Evolutionary conservation across 2,888 invertebrate genomes (phyloP), one percentile per base, ranked within the genome.

Genomic region (Blera fallax): DNA sequence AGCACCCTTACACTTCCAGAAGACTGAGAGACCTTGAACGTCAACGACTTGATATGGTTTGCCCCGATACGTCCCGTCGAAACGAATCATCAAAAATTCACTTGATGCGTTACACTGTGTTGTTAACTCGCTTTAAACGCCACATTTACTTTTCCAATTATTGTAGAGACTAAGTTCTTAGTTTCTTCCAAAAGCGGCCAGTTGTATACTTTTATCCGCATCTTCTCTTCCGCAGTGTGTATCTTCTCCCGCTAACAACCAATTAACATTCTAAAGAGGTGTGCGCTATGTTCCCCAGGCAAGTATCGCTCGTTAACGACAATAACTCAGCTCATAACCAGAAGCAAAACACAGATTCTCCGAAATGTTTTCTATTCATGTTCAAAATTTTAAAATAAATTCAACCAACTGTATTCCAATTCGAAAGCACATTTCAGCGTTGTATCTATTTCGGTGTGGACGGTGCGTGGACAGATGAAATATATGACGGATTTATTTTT

Each of bases 401-500:
- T 7, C 32, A 54, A 52, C 29, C 21, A 21, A 24, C 14, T 7
- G n/a, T 48, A 21, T 24, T 62, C 60, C 7, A 50, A 52, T 54
- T 45, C 29, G n/a, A 64, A 32, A 54, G 3, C 14, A 32, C 5
- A 16, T 74, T 14, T 64, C 24, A 45, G 32, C 64, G 18, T n/a
- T 6, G 5, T 45, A 45, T 64, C 45, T 74, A 65, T 65, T 74
- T 74, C 4, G n/a, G 45, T 11, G 52, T 37, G 32, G n/a, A 6
- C 45, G 32, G 3, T 29, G 24, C 27, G 24, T 56, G 14, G 34
- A 16, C 24, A 27, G 4, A 16, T 11, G 29, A 62, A 60, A 60
- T 29, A 48, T 70, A 70, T 78, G 78, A 78, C 54, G 69, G 43
- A n/a, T 21, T 24, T 70, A 78, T 77, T 62, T 78, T 62, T 70